Evolutionary conservation across 2,113 vertebrate genomes (phyloP).

Genomic region (Burhinus oedicnemus): DNA sequence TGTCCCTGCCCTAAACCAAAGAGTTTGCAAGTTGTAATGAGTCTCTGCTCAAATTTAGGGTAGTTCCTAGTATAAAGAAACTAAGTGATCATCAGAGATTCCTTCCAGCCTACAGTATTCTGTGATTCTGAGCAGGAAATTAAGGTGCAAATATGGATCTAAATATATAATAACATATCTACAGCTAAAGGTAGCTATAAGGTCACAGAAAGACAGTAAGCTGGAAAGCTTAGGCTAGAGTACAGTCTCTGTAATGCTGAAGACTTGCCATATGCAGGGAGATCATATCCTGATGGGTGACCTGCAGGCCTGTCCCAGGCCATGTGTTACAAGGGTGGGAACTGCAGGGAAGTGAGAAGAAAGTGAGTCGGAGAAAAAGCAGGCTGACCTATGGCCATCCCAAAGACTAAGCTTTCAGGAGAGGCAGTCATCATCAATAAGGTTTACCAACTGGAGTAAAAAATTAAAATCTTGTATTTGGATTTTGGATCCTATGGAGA

Average conservation of each 20-base stretch:
- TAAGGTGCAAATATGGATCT: background rate
- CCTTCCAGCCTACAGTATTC: background rate
- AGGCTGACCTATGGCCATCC: background rate
- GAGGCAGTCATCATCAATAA: background rate
- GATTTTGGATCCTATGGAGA: background rate
- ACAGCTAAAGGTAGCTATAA: background rate
- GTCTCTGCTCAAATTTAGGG: background rate
- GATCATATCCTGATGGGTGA: background rate
- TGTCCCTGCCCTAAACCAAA: background rate
- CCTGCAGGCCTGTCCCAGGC: background rate
- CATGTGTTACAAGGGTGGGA: background rate
- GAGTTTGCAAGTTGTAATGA: background rate
- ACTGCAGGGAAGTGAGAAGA: background rate
- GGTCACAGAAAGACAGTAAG: background rate
- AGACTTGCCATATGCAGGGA: fast-evolving
- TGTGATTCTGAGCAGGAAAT: background rate
- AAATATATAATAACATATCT: background rate
- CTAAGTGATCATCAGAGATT: background rate
- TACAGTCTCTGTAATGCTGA: background rate
- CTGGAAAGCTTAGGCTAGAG: background rate
- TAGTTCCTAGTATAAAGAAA: background rate
- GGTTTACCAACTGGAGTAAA: background rate
- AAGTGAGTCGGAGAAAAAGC: background rate
- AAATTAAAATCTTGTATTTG: background rate
- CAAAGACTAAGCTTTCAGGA: background rate